Percentiles rank a stretch among this genome's conserved stretches.
Evolutionary conservation across 2,888 invertebrate genomes (phyloP).

Genomic region (Papilio elwesi): DNA sequence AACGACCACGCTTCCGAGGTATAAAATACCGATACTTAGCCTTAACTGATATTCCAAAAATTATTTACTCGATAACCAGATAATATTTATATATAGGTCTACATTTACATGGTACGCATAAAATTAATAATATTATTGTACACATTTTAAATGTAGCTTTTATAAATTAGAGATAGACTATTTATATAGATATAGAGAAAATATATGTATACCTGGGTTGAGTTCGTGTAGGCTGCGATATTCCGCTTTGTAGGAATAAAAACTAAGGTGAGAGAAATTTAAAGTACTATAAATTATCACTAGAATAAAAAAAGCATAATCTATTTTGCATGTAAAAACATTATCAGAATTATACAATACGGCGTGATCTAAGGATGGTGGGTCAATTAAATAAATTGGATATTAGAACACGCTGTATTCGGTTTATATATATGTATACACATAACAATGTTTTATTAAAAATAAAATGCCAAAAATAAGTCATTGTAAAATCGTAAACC

Average conservation of each 20-base stretch:
- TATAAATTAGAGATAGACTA: conserved; percentile 77
- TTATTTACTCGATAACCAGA: conserved; percentile 82
- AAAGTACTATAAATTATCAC: conserved; percentile 56
- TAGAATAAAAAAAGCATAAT: conserved; percentile 76
- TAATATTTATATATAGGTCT: conserved; percentile 82
- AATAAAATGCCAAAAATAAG: conserved; percentile 71
- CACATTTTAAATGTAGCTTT: conserved; percentile 79
- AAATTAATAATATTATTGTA: conserved; percentile 77
- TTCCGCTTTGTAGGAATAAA: conserved; percentile 72
- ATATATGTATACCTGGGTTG: conserved; percentile 69
- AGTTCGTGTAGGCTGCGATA: conserved; percentile 69
- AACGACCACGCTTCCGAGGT: conserved; percentile 75
- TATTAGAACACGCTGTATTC: conserved; percentile 45
- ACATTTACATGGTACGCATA: conserved; percentile 81
- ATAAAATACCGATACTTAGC: conserved; percentile 74
- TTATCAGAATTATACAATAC: conserved; percentile 41
- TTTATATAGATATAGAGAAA: conserved; percentile 74
- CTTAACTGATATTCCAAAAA: conserved; percentile 81
- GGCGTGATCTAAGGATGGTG: conserved; percentile 43
- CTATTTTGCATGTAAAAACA: conserved; percentile 52
- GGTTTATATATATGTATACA: conserved; percentile 40
- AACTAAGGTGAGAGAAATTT: conserved; percentile 66
- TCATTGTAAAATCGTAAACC: conserved; percentile 69
- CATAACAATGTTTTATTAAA: conserved; percentile 65
- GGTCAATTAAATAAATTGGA: conserved; percentile 46